A percentile compares a stretch with the other conserved stretches of the same genome.
Evolutionary conservation across 2,797 vertebrate genomes (phyloP).

Genomic region (Siniperca undulata): DNA sequence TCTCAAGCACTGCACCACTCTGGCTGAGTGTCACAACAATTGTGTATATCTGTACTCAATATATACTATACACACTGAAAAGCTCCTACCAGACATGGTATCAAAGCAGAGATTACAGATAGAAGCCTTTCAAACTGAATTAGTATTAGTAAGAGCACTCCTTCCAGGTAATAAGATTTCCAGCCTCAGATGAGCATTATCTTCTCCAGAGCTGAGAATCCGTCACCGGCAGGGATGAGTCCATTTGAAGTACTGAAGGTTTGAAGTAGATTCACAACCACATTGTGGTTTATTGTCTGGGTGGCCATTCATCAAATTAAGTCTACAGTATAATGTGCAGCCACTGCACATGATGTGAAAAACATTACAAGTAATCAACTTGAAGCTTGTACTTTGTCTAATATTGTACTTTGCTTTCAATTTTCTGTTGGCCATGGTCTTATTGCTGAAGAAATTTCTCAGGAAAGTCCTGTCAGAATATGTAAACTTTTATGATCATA

Average conservation of each 20-base stretch:
- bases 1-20: constrained; percentile 13
- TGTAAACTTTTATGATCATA: no score
- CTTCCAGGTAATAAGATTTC: constrained; percentile 39
- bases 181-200: constrained; percentile 27
- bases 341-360: not conserved
- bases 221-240: not conserved
- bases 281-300: not conserved
- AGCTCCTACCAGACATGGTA: not conserved
- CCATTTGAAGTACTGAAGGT: constrained; percentile 7
- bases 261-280: constrained; percentile 1
- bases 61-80: not conserved
- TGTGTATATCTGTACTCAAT: not conserved
- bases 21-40: constrained; percentile 1
- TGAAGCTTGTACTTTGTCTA: not conserved
- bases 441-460: not conserved
- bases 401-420: not conserved
- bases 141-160: constrained; percentile 31
- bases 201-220: constrained; percentile 24
- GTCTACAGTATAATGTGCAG: not conserved
- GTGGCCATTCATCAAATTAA: not conserved
- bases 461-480: no score
- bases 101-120: constrained; percentile 5
- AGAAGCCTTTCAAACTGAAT: constrained; percentile 24
- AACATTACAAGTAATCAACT: constrained; percentile 4
- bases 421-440: not conserved